Conservation (phyloP, 1,140 invertebrate species). For the Elysia chlorotica region DNA sequence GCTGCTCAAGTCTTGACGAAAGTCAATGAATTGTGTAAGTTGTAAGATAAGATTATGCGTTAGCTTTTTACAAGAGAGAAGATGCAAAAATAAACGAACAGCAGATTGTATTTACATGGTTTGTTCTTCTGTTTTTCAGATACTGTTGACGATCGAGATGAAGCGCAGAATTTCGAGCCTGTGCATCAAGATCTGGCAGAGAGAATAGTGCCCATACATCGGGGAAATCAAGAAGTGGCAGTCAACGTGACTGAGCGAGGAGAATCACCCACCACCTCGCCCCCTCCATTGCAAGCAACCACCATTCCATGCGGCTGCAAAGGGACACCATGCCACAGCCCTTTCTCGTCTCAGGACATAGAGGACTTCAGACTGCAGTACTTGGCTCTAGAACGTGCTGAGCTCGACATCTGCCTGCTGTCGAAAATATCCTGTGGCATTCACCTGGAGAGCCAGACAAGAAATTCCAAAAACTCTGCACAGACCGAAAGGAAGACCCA, state of each 20-base stretch:
- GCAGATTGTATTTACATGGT: too few relatives aligned
- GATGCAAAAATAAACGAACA: too few relatives aligned
- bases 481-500: not conserved
- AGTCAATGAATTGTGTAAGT: too few relatives aligned
- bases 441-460: not conserved
- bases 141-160: too few relatives aligned
- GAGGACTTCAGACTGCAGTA: not conserved
- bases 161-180: too few relatives aligned
- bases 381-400: not conserved
- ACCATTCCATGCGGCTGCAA: not conserved
- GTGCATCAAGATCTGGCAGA: not conserved
- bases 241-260: not conserved
- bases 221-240: not conserved
- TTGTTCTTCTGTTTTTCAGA: too few relatives aligned
- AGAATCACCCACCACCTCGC: not conserved
- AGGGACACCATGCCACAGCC: not conserved
- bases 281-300: not conserved
- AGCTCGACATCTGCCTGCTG: not conserved
- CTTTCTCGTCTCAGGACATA: not conserved
- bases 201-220: not conserved
- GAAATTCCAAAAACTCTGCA: not conserved
- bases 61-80: too few relatives aligned
- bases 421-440: not conserved
- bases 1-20: too few relatives aligned
- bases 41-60: too few relatives aligned